Conservation (phyloP, 2,113 vertebrate species). For the Scomber colias region DNA sequence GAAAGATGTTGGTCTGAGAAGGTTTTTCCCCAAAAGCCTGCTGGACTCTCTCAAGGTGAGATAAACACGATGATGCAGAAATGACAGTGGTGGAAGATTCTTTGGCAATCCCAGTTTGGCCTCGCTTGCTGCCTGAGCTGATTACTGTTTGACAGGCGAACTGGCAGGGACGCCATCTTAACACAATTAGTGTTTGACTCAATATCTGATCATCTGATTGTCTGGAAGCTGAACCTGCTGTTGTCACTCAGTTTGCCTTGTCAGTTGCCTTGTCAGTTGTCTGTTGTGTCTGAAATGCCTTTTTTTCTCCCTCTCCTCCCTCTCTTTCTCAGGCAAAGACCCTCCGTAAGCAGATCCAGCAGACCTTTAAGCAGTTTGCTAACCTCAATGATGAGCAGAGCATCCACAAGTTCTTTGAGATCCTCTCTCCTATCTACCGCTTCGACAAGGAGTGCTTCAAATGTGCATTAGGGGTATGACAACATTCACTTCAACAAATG, state of each 20-base stretch:
- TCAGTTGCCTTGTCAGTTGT: conserved; percentile 30
- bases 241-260: conserved; percentile 47
- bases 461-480: conserved; percentile 94
- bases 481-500: conserved; percentile 10
- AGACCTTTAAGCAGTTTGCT: conserved; percentile 97
- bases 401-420: conserved; percentile 98
- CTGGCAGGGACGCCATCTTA: conserved; percentile 28
- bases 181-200: conserved; percentile 53
- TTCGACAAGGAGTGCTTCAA: conserved; percentile 99
- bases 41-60: conserved; percentile 99
- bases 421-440: conserved; percentile 94
- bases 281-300: not conserved
- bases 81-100: not conserved
- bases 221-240: conserved; percentile 50
- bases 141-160: conserved; percentile 32
- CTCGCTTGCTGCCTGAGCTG: conserved; percentile 14
- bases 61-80: conserved; percentile 1
- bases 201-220: conserved; percentile 64
- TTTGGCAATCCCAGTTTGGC: not conserved
- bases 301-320: not conserved
- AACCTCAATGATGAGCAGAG: conserved; percentile 98
- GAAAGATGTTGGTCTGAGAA: conserved; percentile 97
- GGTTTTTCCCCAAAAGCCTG: conserved; percentile 98
- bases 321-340: conserved; percentile 90
- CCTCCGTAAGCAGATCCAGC: conserved; percentile 96